A percentile compares a stretch with the other conserved stretches of the same genome.
phyloP scores from a whole-genome alignment of 1,140 invertebrate species.

The Teleogryllus occipitalis region DNA sequence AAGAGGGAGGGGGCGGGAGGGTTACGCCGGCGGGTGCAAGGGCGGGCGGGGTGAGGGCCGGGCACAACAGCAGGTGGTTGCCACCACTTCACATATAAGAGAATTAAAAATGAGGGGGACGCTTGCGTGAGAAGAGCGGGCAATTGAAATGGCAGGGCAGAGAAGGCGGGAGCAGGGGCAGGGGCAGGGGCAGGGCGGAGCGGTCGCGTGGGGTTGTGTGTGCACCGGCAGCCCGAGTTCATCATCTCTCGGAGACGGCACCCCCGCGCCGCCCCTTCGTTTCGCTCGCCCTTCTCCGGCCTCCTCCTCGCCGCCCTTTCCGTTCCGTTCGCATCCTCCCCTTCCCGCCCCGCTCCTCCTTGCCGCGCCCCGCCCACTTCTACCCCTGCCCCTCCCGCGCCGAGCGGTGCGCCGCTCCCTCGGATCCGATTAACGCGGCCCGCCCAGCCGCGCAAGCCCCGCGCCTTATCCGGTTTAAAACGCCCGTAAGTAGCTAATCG shows the following conservation, averaged over 20 bases:
- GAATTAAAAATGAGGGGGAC: background rate
- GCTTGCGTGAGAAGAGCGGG: slow-evolving; percentile 2
- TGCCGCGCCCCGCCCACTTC: too few species aligned
- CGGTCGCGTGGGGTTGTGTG: background rate
- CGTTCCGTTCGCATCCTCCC: background rate
- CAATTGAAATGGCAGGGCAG: background rate
- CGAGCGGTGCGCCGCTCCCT: too few species aligned
- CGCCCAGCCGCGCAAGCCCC: background rate
- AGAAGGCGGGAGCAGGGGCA: background rate
- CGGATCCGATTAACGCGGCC: background rate
- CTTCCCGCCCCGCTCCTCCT: background rate
- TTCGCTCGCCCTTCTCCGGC: background rate
- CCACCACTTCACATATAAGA: slow-evolving; percentile 1
- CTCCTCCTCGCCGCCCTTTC: background rate
- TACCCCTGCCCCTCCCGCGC: too few species aligned
- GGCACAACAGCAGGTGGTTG: background rate
- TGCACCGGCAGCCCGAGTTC: background rate
- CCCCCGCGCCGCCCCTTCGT: background rate
- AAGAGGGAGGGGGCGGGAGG: background rate
- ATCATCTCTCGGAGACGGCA: background rate
- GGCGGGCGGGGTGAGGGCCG: too few species aligned
- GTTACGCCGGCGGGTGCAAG: background rate
- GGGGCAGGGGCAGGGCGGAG: too few species aligned
- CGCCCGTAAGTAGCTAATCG: background rate
- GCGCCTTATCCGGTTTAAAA: background rate